Evolutionary conservation across 2,797 vertebrate species (phyloP).

Genomic region (Orientallactaga sibirica): DNA sequence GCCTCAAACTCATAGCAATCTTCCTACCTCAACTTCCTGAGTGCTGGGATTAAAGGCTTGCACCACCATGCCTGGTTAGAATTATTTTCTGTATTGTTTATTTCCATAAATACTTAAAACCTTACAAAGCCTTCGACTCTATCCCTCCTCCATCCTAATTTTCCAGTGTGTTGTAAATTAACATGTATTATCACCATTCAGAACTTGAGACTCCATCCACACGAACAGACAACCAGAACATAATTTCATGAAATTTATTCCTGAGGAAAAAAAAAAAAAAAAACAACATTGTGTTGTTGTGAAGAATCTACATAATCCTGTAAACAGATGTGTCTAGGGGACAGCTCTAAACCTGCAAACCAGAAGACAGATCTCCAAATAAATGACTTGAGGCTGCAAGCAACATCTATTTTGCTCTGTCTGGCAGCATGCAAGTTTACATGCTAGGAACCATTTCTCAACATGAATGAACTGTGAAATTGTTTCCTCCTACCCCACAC

Average conservation of each 20-base stretch:
- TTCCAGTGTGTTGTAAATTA: conserved; percentile 59
- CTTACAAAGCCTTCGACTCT: conserved; percentile 36
- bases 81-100: conserved; percentile 33
- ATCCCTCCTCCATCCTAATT: background rate
- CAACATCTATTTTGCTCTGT: conserved; percentile 70
- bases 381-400: conserved; percentile 40
- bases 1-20: too few species aligned
- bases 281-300: conserved; percentile 32
- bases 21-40: too few species aligned
- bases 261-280: conserved; percentile 38
- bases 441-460: conserved; percentile 76
- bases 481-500: conserved; percentile 61
- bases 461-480: conserved; percentile 78
- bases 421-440: conserved; percentile 69
- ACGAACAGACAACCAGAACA: conserved; percentile 46
- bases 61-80: background rate
- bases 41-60: too few species aligned
- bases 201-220: conserved; percentile 44
- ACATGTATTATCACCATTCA: conserved; percentile 51
- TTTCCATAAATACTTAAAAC: conserved; percentile 60
- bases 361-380: conserved; percentile 68
- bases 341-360: conserved; percentile 33
- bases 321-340: conserved; percentile 57
- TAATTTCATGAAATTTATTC: conserved; percentile 64
- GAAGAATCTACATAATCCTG: conserved; percentile 63